Evolutionary conservation across 2,888 invertebrate genomes (phyloP).

Genomic region (Timema cristinae): DNA sequence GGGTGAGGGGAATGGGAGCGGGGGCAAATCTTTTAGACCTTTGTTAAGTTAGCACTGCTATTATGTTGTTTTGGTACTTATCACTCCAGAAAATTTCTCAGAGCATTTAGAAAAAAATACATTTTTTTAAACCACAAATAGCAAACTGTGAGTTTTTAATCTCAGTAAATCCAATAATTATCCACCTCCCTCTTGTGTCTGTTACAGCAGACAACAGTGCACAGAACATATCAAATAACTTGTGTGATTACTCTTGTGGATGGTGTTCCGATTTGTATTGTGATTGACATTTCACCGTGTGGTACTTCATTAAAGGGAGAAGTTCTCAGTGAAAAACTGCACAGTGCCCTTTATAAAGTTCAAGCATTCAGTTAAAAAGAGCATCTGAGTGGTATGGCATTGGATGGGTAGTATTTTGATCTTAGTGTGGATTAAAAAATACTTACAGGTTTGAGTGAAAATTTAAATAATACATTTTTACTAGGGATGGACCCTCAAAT

Average conservation of each 20-base stretch:
- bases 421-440: not conserved
- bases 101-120: not conserved
- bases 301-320: not conserved
- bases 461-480: not conserved
- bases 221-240: not conserved
- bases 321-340: slow-evolving; percentile 9
- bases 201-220: not conserved
- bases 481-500: not conserved
- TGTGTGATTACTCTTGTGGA: not conserved
- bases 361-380: not conserved
- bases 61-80: not conserved
- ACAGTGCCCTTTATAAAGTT: not conserved
- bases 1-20: too few species aligned
- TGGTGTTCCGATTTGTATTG: not conserved
- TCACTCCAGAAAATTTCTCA: not conserved
- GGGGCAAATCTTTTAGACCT: too few species aligned
- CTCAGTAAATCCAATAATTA: not conserved
- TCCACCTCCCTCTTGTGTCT: not conserved
- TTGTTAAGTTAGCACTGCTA: too few species aligned
- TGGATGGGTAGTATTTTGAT: not conserved
- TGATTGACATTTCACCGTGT: slow-evolving; percentile 4
- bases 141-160: not conserved
- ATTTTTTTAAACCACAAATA: not conserved
- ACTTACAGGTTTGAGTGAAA: not conserved
- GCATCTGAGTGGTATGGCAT: not conserved